Percentiles rank a stretch among this genome's conserved stretches.
Evolutionary conservation across 1,140 invertebrate genomes (phyloP).

Genomic region (Drosophila leontia): DNA sequence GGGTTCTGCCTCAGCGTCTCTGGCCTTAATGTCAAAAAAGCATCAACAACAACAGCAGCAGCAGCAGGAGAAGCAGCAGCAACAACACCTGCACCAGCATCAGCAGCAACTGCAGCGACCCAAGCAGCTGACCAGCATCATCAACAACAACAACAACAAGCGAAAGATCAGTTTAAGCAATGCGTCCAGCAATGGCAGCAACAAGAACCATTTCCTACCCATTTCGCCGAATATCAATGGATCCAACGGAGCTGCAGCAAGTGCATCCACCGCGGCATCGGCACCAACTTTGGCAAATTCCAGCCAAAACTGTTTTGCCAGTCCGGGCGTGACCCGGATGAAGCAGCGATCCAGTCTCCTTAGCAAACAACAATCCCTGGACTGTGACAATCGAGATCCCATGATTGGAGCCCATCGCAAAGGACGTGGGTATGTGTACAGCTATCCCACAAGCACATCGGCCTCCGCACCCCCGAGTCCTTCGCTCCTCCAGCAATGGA

Average conservation of each 20-base stretch:
- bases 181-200: slow-evolving; percentile 85
- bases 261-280: slow-evolving; percentile 87
- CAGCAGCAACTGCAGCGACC: slow-evolving; percentile 40
- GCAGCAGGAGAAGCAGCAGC: slow-evolving; percentile 40
- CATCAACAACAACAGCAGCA: slow-evolving; percentile 81
- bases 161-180: slow-evolving; percentile 87
- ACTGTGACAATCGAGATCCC: slow-evolving; percentile 74
- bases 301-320: slow-evolving; percentile 91
- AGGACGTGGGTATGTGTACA: slow-evolving; percentile 66
- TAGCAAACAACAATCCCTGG: slow-evolving; percentile 77
- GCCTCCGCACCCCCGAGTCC: slow-evolving; percentile 84
- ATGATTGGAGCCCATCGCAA: slow-evolving; percentile 76
- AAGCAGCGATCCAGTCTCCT: slow-evolving; percentile 79
- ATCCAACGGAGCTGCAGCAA: slow-evolving; percentile 81
- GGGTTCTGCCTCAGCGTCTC: slow-evolving; percentile 85
- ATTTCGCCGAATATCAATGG: slow-evolving; percentile 88
- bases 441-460: slow-evolving; percentile 69
- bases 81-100: slow-evolving; percentile 45
- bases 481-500: slow-evolving; percentile 73
- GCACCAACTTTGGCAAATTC: slow-evolving; percentile 78
- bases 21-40: slow-evolving; percentile 83
- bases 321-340: slow-evolving; percentile 90
- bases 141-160: slow-evolving; percentile 80
- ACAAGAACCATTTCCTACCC: slow-evolving; percentile 92
- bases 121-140: slow-evolving; percentile 45